A percentile compares a stretch with the other conserved stretches of the same genome.
Conservation (phyloP, 2,888 invertebrate genomes). For the Dichetophora obliterata region DNA sequence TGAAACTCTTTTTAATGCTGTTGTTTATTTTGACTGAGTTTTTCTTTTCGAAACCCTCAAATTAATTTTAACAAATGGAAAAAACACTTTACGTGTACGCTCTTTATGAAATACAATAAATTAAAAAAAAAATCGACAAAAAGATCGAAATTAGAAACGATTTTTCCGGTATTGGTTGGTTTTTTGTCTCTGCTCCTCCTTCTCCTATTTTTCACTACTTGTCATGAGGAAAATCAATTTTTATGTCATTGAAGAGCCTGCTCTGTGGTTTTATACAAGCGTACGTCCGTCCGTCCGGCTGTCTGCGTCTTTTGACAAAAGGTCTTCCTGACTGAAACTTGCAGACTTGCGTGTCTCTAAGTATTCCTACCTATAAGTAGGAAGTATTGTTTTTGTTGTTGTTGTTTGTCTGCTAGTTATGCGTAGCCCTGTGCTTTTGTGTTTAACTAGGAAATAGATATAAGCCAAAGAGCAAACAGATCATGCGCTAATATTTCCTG, state of each 20-base stretch:
- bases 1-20: too few species aligned
- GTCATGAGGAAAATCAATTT: background rate
- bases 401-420: background rate
- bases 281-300: background rate
- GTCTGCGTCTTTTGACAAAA: background rate
- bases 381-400: background rate
- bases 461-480: background rate
- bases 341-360: background rate
- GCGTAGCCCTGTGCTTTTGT: constrained; percentile 13
- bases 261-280: background rate
- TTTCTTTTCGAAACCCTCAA: background rate
- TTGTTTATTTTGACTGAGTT: too few species aligned
- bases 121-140: too few species aligned
- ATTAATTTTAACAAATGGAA: background rate
- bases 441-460: background rate
- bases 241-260: background rate
- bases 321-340: background rate
- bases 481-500: constrained; percentile 9
- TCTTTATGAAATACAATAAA: too few species aligned
- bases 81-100: too few species aligned
- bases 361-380: background rate
- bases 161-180: constrained; percentile 16
- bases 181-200: background rate
- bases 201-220: background rate
- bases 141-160: constrained; percentile 24